Evolutionary conservation across 1,140 invertebrate genomes (phyloP), one percentile per base, ranked within the genome.

Genomic region (Lysiphlebus fabarum): DNA sequence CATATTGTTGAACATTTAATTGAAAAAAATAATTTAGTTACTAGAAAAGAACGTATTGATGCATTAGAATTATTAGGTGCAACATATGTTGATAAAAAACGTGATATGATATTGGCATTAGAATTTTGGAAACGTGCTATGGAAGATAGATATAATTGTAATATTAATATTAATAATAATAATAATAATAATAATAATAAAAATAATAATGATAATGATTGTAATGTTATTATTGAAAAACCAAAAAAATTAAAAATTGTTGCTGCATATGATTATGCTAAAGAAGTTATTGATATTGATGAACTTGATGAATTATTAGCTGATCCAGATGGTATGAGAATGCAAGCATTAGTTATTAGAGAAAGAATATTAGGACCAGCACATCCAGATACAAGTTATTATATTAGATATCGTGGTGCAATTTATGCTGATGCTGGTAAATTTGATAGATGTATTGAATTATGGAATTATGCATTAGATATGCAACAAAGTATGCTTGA

Each of bases 381-480:
- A 8, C 95, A 98, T 86, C 95, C 95, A 0, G 95, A 98, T 74
- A 98, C 95, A 33, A 93, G 90, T 67, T 97, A 98, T 76, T 97
- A 96, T 76, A 95, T 98, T 60, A 84, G 95, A 45, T 94, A 92
- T 73, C 80, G 95, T 70, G 95, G 95, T 36, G 95, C 95, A 0
- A 88, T 96, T 45, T 98, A 96, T 79, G 95, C 95, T 12, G 95
- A 95, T 77, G 89, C 92, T 58, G 95, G 95, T 8, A 90, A 95
- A 72, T 97, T 96, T 79, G 85, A 87, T 64, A 85, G 93, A 53
- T 97, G 95, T 76, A 91, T 96, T 59, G 87, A 90, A 68, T 82
- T 98, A 37, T 98, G 95, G 95, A 93, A 93, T 77, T 96, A 97
- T 77, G 95, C 94, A n/a, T 80, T 98, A 8, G 93, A 96, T 72